These are phyloP conservation scores for Leptosomus discolor DNA, from an alignment of 2,113 vertebrate species.

Conservation along the genomic window DNA sequence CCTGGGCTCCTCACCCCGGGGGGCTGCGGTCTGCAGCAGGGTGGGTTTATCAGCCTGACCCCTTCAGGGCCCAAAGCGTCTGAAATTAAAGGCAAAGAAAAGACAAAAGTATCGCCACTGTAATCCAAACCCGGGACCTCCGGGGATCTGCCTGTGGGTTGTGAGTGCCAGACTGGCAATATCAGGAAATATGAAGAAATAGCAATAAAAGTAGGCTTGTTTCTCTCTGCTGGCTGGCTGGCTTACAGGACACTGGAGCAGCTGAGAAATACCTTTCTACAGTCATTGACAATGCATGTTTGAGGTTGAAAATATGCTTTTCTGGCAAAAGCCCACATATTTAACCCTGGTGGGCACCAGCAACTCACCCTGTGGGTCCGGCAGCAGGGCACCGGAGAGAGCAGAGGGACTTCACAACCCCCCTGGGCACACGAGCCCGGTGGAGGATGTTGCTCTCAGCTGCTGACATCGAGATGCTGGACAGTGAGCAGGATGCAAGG, in stretches of 20 bases:
- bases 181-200: slow-evolving; percentile 51
- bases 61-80: neutral
- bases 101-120: neutral
- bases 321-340: slow-evolving; percentile 6
- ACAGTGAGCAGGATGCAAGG: neutral
- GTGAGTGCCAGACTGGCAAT: slow-evolving; percentile 27
- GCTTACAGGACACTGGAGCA: neutral
- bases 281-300: neutral
- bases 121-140: slow-evolving; percentile 29
- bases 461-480: rapidly evolving
- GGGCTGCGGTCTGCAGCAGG: neutral
- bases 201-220: slow-evolving; percentile 36
- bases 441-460: neutral
- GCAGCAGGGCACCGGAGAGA: neutral
- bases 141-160: neutral
- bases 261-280: slow-evolving; percentile 38
- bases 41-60: neutral
- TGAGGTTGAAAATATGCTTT: neutral
- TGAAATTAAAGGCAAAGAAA: neutral
- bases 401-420: neutral
- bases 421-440: neutral
- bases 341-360: neutral
- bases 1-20: neutral
- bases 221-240: neutral
- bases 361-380: neutral